Conservation (phyloP, 2,797 vertebrate species). For the Todus mexicanus region DNA sequence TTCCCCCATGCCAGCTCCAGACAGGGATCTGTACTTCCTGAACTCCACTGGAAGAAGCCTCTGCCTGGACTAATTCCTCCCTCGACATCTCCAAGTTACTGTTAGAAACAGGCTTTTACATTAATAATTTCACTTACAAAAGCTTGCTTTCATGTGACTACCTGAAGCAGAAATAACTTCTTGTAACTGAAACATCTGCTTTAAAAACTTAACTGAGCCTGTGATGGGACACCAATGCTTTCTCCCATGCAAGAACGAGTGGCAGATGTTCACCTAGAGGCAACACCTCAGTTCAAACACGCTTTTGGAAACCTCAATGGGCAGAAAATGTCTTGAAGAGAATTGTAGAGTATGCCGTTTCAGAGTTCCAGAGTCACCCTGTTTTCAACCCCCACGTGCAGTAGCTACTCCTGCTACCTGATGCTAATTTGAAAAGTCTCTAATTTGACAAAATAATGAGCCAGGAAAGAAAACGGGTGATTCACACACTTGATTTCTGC, state of each 20-base stretch:
- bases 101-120: background rate
- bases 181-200: background rate
- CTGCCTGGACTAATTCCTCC: background rate
- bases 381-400: background rate
- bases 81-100: background rate
- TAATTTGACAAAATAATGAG: background rate
- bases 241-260: background rate
- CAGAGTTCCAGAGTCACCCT: background rate
- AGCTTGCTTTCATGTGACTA: background rate
- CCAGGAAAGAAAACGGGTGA: background rate
- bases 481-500: background rate
- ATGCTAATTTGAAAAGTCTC: background rate
- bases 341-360: background rate
- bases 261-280: background rate
- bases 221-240: background rate
- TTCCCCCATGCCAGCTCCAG: background rate
- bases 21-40: background rate
- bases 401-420: background rate
- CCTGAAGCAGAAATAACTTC: background rate
- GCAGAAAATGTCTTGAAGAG: background rate
- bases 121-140: background rate
- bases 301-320: background rate
- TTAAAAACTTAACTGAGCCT: background rate
- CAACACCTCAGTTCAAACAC: background rate
- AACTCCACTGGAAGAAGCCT: background rate